Evolutionary conservation across 2,113 vertebrate genomes (phyloP), one percentile per base, ranked within the genome.

Genomic region (Eira barbara): DNA sequence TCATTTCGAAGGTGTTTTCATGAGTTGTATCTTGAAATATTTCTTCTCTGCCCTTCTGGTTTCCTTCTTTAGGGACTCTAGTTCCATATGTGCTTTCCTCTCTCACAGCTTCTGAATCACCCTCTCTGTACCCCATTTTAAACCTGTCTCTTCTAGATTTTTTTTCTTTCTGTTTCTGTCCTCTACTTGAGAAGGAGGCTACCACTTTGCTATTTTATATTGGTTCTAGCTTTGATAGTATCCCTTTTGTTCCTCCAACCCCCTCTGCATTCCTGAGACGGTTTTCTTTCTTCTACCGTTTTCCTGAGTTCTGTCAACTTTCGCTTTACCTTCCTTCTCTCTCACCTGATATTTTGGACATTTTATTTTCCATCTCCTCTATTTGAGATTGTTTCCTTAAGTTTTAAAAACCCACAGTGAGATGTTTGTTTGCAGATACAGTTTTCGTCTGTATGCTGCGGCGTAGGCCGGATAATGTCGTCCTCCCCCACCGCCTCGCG

Each of bases 41-140:
- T 71, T 91, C 14, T 71, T 23, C 25, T 49, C 7, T 61, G 34
- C 36, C 18, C 6, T 9, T 61, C 65, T 76, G 55, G 23, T 29
- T 49, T 74, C 36, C 31, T 79, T 63, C 55, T 39, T 49, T 12
- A 11, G 55, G 71, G 23, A 73, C 27, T 20, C 14, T 14, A n/a
- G 0, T 59, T 39, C 47, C 21, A 2, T 12, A 0, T 3, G 10
- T 23, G 14, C 4, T 13, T n/a, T 21, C 67, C 25, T 42, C 65
- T 63, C 18, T 2, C 23, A 14, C 9, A 20, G 34, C 69, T n/a
- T 63, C 2, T 36, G 10, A 47, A 21, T 61, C 23, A 21, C 29
- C 45, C 39, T 7, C 79, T 27, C 29, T 20, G 25, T n/a, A 11
- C 9, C 18, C 39, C 21, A 6, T n/a, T 73, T 59, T 73, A n/a